phyloP scores from a whole-genome alignment of 1,140 invertebrate species.

The Zaprionus kolodkinae region DNA sequence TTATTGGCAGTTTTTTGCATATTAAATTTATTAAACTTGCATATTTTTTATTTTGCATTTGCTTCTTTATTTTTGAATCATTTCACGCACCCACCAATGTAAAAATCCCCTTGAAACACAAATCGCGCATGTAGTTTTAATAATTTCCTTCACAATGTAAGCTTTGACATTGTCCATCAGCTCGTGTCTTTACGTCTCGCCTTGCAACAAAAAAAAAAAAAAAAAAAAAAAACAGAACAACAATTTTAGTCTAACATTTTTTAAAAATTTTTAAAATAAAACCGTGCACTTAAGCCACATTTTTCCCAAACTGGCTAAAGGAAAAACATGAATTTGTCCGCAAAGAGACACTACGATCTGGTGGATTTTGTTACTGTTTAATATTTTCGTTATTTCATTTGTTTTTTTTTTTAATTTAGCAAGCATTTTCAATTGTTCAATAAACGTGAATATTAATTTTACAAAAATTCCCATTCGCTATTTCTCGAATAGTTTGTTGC shows the following conservation, averaged over 20 bases:
- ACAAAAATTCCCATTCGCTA: slow-evolving; percentile 19
- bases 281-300: no score
- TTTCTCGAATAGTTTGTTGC: slow-evolving; percentile 30
- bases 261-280: no score
- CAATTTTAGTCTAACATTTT: no score
- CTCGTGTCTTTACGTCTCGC: no score
- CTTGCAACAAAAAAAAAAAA: no score
- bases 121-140: no score
- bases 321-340: not conserved
- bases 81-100: not conserved
- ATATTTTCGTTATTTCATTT: no score
- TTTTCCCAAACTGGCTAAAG: not conserved
- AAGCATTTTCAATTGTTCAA: slow-evolving; percentile 26
- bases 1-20: slow-evolving; percentile 80
- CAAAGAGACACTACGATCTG: not conserved
- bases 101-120: no score
- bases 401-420: slow-evolving; percentile 18
- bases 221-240: no score
- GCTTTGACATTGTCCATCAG: no score
- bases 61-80: not conserved
- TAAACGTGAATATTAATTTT: slow-evolving; percentile 1
- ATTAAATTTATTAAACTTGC: slow-evolving; percentile 51
- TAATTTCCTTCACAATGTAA: no score
- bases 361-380: not conserved
- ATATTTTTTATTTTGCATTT: slow-evolving; percentile 23